Conservation (phyloP, 2,797 vertebrate genomes). For the Zenarchopterus dispar region DNA sequence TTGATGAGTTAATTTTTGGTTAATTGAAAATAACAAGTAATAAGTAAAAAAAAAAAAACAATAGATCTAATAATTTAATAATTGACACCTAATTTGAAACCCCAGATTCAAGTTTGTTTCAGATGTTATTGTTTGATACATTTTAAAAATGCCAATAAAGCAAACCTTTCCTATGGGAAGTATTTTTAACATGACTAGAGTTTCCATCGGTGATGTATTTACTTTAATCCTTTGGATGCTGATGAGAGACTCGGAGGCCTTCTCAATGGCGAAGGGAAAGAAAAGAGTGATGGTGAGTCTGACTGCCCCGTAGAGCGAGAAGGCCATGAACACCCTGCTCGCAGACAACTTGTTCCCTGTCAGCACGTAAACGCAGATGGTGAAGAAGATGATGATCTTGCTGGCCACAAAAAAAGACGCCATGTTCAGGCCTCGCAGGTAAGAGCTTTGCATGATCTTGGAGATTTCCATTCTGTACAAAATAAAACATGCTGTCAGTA, state of each 20-base stretch:
- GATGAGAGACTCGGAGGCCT: constrained; percentile 86
- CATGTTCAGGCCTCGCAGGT: constrained; percentile 94
- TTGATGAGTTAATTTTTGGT: too few relatives aligned
- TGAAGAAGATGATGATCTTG: constrained; percentile 94
- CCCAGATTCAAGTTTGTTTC: too few relatives aligned
- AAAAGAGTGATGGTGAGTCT: constrained; percentile 93
- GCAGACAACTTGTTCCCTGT: constrained; percentile 88
- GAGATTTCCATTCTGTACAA: constrained; percentile 89
- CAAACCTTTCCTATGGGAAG: background rate
- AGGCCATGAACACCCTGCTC: constrained; percentile 90
- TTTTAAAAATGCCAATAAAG: too few relatives aligned
- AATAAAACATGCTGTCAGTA: constrained; percentile 16
- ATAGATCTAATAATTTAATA: too few relatives aligned
- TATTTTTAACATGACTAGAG: background rate
- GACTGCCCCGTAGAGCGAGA: constrained; percentile 90
- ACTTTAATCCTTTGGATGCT: constrained; percentile 95
- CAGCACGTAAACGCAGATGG: constrained; percentile 89
- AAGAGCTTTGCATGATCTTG: constrained; percentile 91
- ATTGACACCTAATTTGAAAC: too few relatives aligned
- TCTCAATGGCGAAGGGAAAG: constrained; percentile 92
- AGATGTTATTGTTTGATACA: too few relatives aligned
- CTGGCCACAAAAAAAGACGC: constrained; percentile 92
- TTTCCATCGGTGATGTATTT: constrained; percentile 20
- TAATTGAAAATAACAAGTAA: too few relatives aligned
- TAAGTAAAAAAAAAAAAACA: too few relatives aligned